phyloP scores from a whole-genome alignment of 2,113 vertebrate species.

The Mobula hypostoma region DNA sequence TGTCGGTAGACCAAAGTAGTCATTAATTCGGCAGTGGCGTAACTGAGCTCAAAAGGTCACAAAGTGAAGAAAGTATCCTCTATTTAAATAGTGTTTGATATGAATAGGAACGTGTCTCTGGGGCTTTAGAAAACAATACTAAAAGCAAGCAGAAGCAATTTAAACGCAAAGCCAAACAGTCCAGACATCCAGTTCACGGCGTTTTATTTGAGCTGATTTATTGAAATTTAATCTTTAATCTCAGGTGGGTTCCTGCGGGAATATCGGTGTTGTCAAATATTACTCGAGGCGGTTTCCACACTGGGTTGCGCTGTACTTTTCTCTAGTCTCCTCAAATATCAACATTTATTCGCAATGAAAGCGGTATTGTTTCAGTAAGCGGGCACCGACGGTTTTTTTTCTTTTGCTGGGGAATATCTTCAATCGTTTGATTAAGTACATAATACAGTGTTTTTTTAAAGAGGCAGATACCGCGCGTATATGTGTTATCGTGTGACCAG shows the following conservation, averaged over 20 bases:
- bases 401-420: conserved; percentile 40
- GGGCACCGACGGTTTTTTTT: conserved; percentile 58
- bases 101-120: conserved; percentile 55
- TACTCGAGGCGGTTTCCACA: conserved; percentile 59
- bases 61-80: conserved; percentile 43
- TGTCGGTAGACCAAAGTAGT: background rate
- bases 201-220: conserved; percentile 64
- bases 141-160: conserved; percentile 42
- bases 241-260: conserved; percentile 69
- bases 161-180: conserved; percentile 44
- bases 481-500: conserved; percentile 27
- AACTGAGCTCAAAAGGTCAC: conserved; percentile 31
- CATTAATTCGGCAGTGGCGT: background rate
- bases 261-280: conserved; percentile 58
- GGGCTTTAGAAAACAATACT: conserved; percentile 44
- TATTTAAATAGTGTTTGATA: conserved; percentile 51
- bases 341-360: conserved; percentile 83
- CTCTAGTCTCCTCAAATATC: conserved; percentile 65
- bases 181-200: conserved; percentile 46
- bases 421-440: conserved; percentile 34
- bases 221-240: conserved; percentile 71
- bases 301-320: conserved; percentile 51
- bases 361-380: conserved; percentile 77
- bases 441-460: background rate
- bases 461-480: background rate